Conservation (phyloP, 2,797 vertebrate genomes). For the Notamacropus eugenii region DNA sequence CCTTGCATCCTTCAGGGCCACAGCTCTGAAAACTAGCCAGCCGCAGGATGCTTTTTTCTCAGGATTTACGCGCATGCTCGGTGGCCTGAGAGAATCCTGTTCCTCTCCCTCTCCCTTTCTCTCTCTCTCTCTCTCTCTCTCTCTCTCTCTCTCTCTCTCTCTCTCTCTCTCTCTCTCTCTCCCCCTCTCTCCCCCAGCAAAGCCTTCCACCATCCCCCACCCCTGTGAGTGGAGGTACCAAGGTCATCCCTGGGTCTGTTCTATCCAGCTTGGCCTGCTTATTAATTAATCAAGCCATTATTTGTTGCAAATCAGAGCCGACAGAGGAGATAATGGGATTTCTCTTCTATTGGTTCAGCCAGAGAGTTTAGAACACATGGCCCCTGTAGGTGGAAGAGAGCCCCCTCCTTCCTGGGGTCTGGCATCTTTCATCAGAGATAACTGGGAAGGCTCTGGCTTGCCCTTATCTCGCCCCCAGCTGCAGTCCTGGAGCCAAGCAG, state of each 20-base stretch:
- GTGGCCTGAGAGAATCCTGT: not conserved
- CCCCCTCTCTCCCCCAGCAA: not conserved
- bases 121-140: too few relatives aligned
- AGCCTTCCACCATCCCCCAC: not conserved
- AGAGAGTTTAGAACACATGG: not conserved
- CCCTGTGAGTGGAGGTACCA: not conserved
- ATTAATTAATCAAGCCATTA: not conserved
- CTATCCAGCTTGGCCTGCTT: not conserved
- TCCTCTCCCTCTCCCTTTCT: not conserved
- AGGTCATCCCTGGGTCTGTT: not conserved
- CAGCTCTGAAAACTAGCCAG: not conserved
- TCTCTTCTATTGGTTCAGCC: not conserved
- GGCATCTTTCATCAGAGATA: too few relatives aligned
- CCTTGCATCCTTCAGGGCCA: not conserved
- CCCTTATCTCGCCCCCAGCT: not conserved
- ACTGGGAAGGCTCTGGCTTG: not conserved
- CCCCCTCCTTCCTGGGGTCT: fast-evolving
- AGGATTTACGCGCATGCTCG: not conserved
- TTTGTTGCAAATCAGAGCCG: not conserved
- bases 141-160: too few relatives aligned
- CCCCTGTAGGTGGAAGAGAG: not conserved
- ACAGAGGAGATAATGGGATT: not conserved
- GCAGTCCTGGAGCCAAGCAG: not conserved
- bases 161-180: not conserved
- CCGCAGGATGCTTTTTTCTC: not conserved